Percentiles rank a stretch among this genome's conserved stretches.
These are phyloP conservation scores for Cryptophagus acutangulus DNA, from an alignment of 2,888 invertebrate species.

Conservation along the genomic window DNA sequence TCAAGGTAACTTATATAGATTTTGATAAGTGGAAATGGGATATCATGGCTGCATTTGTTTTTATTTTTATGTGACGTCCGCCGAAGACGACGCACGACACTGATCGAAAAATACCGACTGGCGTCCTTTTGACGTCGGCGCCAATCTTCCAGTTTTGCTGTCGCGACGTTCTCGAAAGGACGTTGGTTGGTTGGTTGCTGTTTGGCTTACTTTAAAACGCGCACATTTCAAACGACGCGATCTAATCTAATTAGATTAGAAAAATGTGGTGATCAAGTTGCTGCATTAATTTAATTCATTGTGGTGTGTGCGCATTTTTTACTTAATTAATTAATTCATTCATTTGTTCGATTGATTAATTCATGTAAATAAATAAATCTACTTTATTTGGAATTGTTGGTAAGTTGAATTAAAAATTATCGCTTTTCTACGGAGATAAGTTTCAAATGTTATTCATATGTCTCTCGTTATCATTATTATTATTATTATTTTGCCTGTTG, in stretches of 20 bases:
- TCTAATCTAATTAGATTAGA: too few species aligned
- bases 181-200: slow-evolving; percentile 20
- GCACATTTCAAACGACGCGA: too few species aligned
- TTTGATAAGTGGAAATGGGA: too few species aligned
- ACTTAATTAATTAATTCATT: too few species aligned
- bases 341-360: too few species aligned
- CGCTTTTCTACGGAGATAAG: neutral
- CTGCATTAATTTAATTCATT: too few species aligned
- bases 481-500: slow-evolving; percentile 20
- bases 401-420: slow-evolving; percentile 3
- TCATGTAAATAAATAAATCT: too few species aligned
- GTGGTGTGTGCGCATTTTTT: too few species aligned
- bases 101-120: slow-evolving; percentile 32
- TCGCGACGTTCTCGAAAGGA: slow-evolving; percentile 31
- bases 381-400: too few species aligned
- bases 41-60: slow-evolving; percentile 7
- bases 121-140: slow-evolving; percentile 36
- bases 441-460: neutral
- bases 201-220: too few species aligned
- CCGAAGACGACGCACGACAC: slow-evolving; percentile 24
- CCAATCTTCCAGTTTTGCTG: slow-evolving; percentile 36
- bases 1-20: too few species aligned
- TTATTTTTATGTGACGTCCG: slow-evolving; percentile 24
- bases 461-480: slow-evolving; percentile 15
- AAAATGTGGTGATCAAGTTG: too few species aligned